A percentile compares a stretch with the other conserved stretches of the same genome.
Evolutionary conservation across 2,113 vertebrate species (phyloP).

Genomic region (Pseudopipra pipra): DNA sequence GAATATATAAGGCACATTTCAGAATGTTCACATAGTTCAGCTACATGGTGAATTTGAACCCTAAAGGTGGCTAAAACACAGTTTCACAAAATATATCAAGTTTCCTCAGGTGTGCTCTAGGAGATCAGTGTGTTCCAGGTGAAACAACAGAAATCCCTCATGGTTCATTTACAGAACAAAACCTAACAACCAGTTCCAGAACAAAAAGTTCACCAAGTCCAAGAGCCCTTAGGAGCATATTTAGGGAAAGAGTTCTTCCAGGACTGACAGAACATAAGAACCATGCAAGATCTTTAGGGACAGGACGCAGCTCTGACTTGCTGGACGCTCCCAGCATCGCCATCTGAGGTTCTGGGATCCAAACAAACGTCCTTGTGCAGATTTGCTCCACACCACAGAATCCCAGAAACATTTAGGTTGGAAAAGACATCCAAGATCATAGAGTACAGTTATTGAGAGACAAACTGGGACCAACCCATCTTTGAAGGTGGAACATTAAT

Average conservation of each 20-base stretch:
- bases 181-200: neutral
- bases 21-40: neutral
- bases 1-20: neutral
- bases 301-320: neutral
- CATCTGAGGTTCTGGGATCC: neutral
- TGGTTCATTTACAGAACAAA: neutral
- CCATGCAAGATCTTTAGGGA: too few relatives aligned
- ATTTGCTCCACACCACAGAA: neutral
- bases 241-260: neutral
- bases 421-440: neutral
- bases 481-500: neutral
- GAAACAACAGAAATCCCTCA: neutral
- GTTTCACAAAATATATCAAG: neutral
- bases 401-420: neutral
- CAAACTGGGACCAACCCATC: neutral
- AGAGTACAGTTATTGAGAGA: neutral
- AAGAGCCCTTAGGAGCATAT: neutral
- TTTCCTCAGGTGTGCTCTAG: neutral
- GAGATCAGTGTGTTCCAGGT: neutral
- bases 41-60: neutral
- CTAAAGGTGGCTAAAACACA: neutral
- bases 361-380: rapidly evolving
- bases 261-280: neutral
- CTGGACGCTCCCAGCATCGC: neutral
- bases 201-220: neutral